Conservation (phyloP, 2,888 invertebrate species). For the Coronaproctus castanopsis region DNA sequence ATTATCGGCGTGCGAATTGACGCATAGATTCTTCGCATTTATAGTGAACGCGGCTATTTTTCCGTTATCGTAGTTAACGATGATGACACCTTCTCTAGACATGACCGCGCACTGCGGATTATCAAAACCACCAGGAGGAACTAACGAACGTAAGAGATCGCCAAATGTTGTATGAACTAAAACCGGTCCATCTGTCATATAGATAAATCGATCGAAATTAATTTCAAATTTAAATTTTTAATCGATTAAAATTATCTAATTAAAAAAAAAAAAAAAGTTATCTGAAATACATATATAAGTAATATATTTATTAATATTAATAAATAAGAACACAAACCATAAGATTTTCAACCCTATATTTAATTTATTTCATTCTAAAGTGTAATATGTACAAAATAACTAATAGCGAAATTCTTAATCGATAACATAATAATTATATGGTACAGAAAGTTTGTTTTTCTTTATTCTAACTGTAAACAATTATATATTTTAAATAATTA, state of each 20-base stretch:
- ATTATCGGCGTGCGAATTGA: slow-evolving; percentile 84
- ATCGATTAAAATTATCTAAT: slow-evolving; percentile 1
- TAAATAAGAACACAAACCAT: background rate
- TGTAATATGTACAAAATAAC: too few relatives aligned
- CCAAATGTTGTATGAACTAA: slow-evolving; percentile 96
- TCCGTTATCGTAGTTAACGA: slow-evolving; percentile 79
- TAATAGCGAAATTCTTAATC: too few relatives aligned
- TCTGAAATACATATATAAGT: background rate
- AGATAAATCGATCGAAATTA: too few relatives aligned
- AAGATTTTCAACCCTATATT: background rate
- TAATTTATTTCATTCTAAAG: background rate
- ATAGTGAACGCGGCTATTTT: slow-evolving; percentile 86
- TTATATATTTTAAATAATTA: too few relatives aligned
- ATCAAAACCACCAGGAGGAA: slow-evolving; percentile 51
- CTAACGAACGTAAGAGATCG: slow-evolving; percentile 77
- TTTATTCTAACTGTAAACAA: too few relatives aligned
- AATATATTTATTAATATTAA: background rate
- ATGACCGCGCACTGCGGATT: slow-evolving; percentile 75
- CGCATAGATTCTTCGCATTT: slow-evolving; percentile 71
- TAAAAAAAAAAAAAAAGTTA: background rate
- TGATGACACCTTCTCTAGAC: slow-evolving; percentile 88
- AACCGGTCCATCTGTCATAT: slow-evolving; percentile 85
- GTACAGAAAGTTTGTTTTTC: too few relatives aligned
- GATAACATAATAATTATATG: too few relatives aligned
- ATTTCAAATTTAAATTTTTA: too few relatives aligned